A percentile compares a stretch with the other conserved stretches of the same genome.
These are phyloP conservation scores for Heterohyrax brucei DNA, from an alignment of 2,797 vertebrate genomes.

Conservation along the genomic window DNA sequence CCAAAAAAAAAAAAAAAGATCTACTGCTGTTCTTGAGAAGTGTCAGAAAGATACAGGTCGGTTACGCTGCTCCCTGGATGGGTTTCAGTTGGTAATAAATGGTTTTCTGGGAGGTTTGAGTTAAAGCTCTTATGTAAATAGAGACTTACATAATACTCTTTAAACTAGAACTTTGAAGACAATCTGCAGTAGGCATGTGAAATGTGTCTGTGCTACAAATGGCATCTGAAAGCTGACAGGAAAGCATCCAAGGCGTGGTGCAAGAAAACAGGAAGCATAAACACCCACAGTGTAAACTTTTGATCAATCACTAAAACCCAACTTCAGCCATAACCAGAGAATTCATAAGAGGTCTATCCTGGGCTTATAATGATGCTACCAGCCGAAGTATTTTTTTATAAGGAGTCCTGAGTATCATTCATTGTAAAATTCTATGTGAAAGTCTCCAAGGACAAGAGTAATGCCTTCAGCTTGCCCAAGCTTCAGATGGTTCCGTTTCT, in stretches of 20 bases:
- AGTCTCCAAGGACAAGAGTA: constrained; percentile 34
- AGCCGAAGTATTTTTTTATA: not conserved
- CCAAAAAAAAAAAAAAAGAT: constrained; percentile 74
- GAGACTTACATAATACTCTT: constrained; percentile 84
- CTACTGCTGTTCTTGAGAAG: constrained; percentile 69
- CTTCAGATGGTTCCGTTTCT: not conserved
- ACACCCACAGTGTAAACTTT: constrained; percentile 28
- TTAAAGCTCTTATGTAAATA: constrained; percentile 87
- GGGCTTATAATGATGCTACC: not conserved
- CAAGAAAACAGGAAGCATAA: constrained; percentile 76
- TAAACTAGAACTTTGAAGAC: constrained; percentile 85
- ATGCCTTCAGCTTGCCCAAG: not conserved
- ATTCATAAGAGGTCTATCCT: not conserved
- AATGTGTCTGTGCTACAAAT: constrained; percentile 81
- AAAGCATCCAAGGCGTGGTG: constrained; percentile 73
- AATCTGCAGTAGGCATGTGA: constrained; percentile 79
- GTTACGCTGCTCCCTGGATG: not conserved
- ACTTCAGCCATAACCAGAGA: constrained; percentile 19
- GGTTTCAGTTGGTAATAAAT: constrained; percentile 77
- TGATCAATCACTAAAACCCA: constrained; percentile 56
- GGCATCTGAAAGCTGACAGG: constrained; percentile 78
- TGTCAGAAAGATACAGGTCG: constrained; percentile 63
- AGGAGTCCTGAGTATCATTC: not conserved
- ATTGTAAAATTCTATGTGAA: constrained; percentile 49
- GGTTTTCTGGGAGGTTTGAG: constrained; percentile 82